Conservation (phyloP, 1,140 invertebrate species). For the Dryas iulia region DNA sequence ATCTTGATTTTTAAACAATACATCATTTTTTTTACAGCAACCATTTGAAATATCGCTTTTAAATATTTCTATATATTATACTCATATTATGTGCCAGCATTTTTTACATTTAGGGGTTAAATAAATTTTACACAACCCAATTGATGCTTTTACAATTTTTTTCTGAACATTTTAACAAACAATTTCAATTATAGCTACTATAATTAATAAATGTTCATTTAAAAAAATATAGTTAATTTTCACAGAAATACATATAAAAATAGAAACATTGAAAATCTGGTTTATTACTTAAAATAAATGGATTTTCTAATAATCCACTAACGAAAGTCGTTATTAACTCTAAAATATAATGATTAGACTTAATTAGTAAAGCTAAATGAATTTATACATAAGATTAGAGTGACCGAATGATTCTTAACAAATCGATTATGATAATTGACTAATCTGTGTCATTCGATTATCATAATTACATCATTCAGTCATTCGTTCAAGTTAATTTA, state of each 20-base stretch:
- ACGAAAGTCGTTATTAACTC: not conserved
- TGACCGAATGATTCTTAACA: not conserved
- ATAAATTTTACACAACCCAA: not conserved
- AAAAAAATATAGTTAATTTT: not conserved
- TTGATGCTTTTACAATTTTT: not conserved
- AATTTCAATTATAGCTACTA: not conserved
- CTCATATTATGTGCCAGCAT: no score
- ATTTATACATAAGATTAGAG: not conserved
- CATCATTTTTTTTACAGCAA: no score
- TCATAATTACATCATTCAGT: not conserved
- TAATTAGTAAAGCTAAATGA: slow-evolving; percentile 3
- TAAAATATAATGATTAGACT: not conserved
- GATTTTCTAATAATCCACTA: not conserved
- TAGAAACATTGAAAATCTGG: not conserved
- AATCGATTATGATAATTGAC: slow-evolving; percentile 1
- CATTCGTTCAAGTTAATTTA: not conserved
- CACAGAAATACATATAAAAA: not conserved
- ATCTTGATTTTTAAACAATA: no score
- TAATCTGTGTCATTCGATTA: not conserved
- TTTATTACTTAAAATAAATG: not conserved
- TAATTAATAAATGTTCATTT: not conserved
- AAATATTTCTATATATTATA: no score
- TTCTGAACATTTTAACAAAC: not conserved
- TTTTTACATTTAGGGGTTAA: not conserved
- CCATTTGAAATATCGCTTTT: no score